Evolutionary conservation across 2,797 vertebrate genomes (phyloP).

Genomic region (Chiloscyllium punctatum): DNA sequence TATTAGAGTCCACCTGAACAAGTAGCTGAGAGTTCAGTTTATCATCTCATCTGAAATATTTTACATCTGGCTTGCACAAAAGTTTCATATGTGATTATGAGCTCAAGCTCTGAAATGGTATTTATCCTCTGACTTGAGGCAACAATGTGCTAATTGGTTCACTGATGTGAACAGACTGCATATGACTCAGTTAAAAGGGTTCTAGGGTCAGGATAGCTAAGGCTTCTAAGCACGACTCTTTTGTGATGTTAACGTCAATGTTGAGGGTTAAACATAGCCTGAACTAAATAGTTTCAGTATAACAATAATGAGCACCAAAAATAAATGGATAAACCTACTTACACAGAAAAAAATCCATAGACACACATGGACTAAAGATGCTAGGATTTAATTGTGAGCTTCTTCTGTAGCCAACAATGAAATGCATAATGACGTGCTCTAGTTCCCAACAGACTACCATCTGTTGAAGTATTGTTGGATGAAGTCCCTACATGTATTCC

Average conservation of each 20-base stretch:
- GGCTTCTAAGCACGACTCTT: not conserved
- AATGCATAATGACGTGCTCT: not conserved
- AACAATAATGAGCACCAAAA: not conserved
- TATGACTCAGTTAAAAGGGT: not conserved
- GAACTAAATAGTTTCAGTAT: not conserved
- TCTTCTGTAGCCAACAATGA: conserved; percentile 2
- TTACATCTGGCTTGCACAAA: not conserved
- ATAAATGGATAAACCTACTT: not conserved
- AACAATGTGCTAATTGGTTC: not conserved
- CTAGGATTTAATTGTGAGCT: not conserved
- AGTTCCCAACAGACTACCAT: conserved; percentile 27
- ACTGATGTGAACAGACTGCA: not conserved
- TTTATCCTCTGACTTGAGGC: not conserved
- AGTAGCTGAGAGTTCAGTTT: not conserved
- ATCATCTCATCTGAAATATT: not conserved
- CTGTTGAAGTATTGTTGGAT: conserved; percentile 31
- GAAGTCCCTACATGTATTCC: conserved; percentile 10
- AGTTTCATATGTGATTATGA: not conserved
- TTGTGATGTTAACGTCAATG: not conserved
- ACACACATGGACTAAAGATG: not conserved
- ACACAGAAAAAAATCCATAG: not conserved
- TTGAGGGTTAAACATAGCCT: not conserved
- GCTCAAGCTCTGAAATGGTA: not conserved
- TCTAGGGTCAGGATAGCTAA: not conserved
- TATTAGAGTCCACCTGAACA: not conserved